Conservation (phyloP, 2,113 vertebrate species). For the Scopus umbretta region DNA sequence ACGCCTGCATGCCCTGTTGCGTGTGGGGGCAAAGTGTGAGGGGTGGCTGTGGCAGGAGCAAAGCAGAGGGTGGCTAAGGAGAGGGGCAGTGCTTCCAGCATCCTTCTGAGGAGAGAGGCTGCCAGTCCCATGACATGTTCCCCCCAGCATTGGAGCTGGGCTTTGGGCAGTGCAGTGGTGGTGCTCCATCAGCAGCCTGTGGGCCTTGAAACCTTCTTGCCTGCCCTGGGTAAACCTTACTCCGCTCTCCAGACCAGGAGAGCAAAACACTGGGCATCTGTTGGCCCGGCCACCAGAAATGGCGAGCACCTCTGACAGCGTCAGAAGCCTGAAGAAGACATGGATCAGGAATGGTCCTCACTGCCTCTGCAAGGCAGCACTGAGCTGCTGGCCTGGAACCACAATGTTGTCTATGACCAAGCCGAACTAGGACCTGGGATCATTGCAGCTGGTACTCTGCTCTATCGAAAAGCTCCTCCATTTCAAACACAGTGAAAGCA, state of each 20-base stretch:
- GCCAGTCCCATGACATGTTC: not conserved
- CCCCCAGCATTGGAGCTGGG: not conserved
- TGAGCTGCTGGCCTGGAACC: not conserved
- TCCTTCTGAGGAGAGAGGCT: not conserved
- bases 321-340: not conserved
- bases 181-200: fast-evolving
- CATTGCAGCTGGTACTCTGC: not conserved
- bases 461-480: not conserved
- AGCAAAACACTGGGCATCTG: not conserved
- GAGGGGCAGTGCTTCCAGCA: not conserved
- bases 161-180: not conserved
- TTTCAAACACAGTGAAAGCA: not conserved
- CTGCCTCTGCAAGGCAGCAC: not conserved
- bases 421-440: not conserved
- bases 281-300: not conserved
- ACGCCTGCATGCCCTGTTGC: fast-evolving
- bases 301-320: not conserved
- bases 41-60: not conserved
- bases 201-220: not conserved
- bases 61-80: not conserved
- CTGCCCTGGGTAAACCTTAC: not conserved
- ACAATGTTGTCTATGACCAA: fast-evolving
- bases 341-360: not conserved
- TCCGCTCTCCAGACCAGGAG: not conserved
- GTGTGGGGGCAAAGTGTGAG: not conserved